phyloP scores from a whole-genome alignment of 2,113 vertebrate genomes.

The Amphiprion percula region DNA sequence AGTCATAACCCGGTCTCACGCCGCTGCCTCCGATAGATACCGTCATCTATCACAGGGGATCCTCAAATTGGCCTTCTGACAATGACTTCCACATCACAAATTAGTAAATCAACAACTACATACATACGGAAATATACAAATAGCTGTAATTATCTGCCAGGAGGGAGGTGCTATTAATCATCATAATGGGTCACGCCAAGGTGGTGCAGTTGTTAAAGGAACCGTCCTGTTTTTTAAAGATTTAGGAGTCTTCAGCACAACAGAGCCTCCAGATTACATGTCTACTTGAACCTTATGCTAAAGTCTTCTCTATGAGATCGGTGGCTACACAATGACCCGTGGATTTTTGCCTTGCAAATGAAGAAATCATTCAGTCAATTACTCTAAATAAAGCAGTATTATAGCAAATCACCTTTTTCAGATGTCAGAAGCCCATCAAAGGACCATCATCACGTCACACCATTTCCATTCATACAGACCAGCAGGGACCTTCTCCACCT shows the following conservation, averaged over 20 bases:
- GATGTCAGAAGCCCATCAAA: too few relatives aligned
- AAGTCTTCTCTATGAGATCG: too few relatives aligned
- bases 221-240: conserved; percentile 30
- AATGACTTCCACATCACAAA: conserved; percentile 54
- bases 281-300: too few relatives aligned
- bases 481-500: too few relatives aligned
- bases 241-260: conserved; percentile 35
- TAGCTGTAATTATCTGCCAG: conserved; percentile 55
- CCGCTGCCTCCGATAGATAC: conserved; percentile 59
- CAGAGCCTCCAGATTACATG: neutral
- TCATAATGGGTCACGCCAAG: conserved; percentile 40
- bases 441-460: too few relatives aligned
- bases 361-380: too few relatives aligned
- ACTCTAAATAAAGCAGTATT: too few relatives aligned
- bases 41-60: conserved; percentile 55
- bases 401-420: too few relatives aligned
- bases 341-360: too few relatives aligned
- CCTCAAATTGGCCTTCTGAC: conserved; percentile 61
- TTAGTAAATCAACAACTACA: conserved; percentile 67
- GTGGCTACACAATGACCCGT: too few relatives aligned
- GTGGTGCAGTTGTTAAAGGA: conserved; percentile 39
- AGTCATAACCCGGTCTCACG: conserved; percentile 68
- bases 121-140: conserved; percentile 60
- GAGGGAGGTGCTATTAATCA: conserved; percentile 52
- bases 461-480: too few relatives aligned